Evolutionary conservation across 2,113 vertebrate species (phyloP).

Genomic region (Ictalurus punctatus): DNA sequence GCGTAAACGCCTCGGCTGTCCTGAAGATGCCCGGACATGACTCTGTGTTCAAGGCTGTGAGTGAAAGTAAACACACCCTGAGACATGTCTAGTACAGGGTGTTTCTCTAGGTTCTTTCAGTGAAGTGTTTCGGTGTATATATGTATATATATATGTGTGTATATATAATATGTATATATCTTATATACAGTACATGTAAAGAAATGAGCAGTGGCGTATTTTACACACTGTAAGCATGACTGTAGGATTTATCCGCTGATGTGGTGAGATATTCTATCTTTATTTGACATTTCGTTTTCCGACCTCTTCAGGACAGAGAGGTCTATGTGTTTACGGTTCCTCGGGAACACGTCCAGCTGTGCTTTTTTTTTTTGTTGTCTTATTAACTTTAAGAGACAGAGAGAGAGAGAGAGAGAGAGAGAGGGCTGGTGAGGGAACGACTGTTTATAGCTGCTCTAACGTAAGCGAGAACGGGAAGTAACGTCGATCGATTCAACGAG

Average conservation of each 20-base stretch:
- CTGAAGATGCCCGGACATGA: constrained; percentile 12
- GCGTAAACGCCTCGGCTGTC: neutral
- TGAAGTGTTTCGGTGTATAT: neutral
- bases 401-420: neutral
- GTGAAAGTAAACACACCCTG: neutral
- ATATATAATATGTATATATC: too few species aligned
- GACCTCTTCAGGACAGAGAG: neutral
- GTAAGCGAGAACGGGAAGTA: too few species aligned
- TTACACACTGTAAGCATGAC: too few species aligned
- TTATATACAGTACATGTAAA: too few species aligned
- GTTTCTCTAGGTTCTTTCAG: neutral
- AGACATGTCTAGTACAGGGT: neutral
- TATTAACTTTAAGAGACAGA: neutral
- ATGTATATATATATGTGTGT: too few species aligned
- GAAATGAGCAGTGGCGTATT: too few species aligned
- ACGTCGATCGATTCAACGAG: too few species aligned
- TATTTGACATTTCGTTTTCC: neutral
- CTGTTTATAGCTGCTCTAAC: too few species aligned
- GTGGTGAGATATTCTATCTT: neutral
- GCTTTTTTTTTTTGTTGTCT: too few species aligned
- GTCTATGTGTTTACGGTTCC: neutral
- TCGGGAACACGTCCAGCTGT: too few species aligned
- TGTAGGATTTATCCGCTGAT: too few species aligned
- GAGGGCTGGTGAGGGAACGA: too few species aligned
- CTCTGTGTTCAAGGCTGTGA: neutral